Conservation (phyloP, 2,888 invertebrate species). For the Agriotes lineatus region DNA sequence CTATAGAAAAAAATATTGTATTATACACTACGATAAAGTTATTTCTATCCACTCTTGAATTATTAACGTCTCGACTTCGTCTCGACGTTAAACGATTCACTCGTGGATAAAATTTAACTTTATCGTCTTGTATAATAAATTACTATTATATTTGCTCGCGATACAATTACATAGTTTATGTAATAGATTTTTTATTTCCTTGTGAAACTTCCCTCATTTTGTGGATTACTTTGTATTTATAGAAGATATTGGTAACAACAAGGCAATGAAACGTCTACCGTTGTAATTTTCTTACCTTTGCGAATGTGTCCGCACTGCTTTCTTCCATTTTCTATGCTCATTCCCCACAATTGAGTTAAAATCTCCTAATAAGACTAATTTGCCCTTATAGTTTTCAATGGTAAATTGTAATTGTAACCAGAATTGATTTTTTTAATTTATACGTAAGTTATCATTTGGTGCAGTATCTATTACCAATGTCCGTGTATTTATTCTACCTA, state of each 20-base stretch:
- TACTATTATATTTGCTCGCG: too few species aligned
- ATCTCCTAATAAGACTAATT: not conserved
- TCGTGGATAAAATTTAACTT: too few species aligned
- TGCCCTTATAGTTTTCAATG: not conserved
- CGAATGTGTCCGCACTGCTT: too few species aligned
- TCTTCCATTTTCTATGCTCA: not conserved
- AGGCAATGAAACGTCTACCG: not conserved
- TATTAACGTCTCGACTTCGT: too few species aligned
- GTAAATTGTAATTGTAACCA: not conserved
- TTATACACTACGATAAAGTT: too few species aligned
- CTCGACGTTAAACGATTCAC: too few species aligned
- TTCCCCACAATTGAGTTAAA: not conserved
- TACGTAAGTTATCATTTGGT: not conserved
- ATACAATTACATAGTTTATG: constrained; percentile 2
- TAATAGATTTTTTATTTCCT: not conserved
- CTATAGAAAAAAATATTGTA: too few species aligned
- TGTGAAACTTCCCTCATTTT: not conserved
- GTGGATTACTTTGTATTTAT: not conserved
- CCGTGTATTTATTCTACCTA: too few species aligned
- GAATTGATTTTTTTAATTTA: not conserved
- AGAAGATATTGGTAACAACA: not conserved
- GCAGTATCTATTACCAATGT: not conserved
- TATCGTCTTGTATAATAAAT: too few species aligned
- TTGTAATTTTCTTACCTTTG: not conserved
- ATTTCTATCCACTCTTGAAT: too few species aligned